Evolutionary conservation across 1,140 invertebrate genomes (phyloP).

Genomic region (Spodoptera litura): DNA sequence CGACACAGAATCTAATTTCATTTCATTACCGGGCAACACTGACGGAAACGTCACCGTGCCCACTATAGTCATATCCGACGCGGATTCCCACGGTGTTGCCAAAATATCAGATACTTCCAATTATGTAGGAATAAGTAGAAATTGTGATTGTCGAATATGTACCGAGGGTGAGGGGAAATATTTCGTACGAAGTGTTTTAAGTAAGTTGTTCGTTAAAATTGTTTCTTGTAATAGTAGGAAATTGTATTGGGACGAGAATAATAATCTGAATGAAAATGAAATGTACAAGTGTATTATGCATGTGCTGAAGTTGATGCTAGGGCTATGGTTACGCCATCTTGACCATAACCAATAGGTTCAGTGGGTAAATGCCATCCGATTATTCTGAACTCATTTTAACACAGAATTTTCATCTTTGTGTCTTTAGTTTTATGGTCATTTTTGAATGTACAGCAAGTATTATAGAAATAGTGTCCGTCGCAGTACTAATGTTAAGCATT

Average conservation of each 20-base stretch:
- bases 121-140: constrained; percentile 70
- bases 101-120: constrained; percentile 65
- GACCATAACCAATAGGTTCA: constrained; percentile 70
- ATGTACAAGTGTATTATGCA: constrained; percentile 76
- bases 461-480: too few relatives aligned
- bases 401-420: too few relatives aligned
- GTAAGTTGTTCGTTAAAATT: constrained; percentile 71
- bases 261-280: constrained; percentile 73
- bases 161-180: constrained; percentile 60
- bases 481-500: too few relatives aligned
- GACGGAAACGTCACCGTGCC: constrained; percentile 52
- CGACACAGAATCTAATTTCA: constrained; percentile 45
- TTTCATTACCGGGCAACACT: constrained; percentile 48
- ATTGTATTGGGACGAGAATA: constrained; percentile 76
- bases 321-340: constrained; percentile 79
- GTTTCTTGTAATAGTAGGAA: constrained; percentile 69
- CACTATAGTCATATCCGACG: constrained; percentile 55
- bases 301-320: constrained; percentile 74
- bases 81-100: constrained; percentile 55
- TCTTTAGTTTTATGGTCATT: too few relatives aligned
- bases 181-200: constrained; percentile 65
- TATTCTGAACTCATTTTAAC: neutral
- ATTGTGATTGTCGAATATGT: constrained; percentile 80
- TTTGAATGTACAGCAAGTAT: too few relatives aligned
- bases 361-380: constrained; percentile 32